Evolutionary conservation across 2,797 vertebrate species (phyloP).

Genomic region (Borostomias antarcticus): DNA sequence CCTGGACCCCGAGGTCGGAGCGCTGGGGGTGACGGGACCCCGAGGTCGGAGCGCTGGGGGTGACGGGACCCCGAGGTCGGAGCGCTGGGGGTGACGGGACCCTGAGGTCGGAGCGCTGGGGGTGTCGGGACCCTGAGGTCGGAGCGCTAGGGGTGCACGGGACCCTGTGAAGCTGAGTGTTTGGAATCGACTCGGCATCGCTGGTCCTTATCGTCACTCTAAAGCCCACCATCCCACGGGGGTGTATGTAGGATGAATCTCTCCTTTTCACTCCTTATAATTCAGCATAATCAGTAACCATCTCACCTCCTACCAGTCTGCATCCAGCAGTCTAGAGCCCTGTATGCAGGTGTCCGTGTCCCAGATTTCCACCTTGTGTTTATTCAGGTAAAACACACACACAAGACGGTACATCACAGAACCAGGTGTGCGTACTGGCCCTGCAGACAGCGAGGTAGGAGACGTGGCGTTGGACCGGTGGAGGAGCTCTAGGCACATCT

Average conservation of each 20-base stretch:
- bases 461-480: neutral
- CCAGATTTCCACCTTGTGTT: constrained; percentile 34
- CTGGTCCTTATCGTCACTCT: neutral
- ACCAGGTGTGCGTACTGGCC: no score
- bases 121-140: neutral
- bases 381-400: constrained; percentile 57
- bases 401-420: no score
- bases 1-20: constrained; percentile 16
- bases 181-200: constrained; percentile 8
- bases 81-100: constrained; percentile 3
- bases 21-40: neutral
- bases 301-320: constrained; percentile 32
- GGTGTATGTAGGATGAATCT: constrained; percentile 48
- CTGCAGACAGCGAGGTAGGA: no score
- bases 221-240: constrained; percentile 23
- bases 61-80: constrained; percentile 18
- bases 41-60: constrained; percentile 3
- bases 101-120: constrained; percentile 6
- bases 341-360: constrained; percentile 25
- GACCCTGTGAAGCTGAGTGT: constrained; percentile 5
- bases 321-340: constrained; percentile 34
- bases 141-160: no score
- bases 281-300: constrained; percentile 54
- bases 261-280: constrained; percentile 55
- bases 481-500: neutral